Conservation (phyloP, 2,113 vertebrate genomes). For the Erythrolamprus reginae region DNA sequence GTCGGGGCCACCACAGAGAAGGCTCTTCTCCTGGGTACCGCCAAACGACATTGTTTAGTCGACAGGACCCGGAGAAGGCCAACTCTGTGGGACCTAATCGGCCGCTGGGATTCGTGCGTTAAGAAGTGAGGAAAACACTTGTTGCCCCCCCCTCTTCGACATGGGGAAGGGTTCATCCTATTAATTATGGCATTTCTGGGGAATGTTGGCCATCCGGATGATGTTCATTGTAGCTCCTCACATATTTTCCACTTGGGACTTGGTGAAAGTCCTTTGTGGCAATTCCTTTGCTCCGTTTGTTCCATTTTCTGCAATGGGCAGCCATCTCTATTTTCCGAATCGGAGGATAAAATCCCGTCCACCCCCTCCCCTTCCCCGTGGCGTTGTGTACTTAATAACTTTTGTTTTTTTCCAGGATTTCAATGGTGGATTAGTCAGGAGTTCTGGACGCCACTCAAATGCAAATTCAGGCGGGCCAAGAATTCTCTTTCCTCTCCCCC, state of each 20-base stretch:
- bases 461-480: slow-evolving; percentile 42
- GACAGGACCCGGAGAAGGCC: too few relatives aligned
- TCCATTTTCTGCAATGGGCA: accelerated
- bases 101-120: too few relatives aligned
- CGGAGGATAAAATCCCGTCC: neutral
- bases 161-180: neutral
- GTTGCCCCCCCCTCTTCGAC: neutral
- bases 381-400: neutral
- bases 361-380: neutral
- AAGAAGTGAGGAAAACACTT: neutral
- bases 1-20: too few relatives aligned
- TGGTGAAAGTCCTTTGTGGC: neutral
- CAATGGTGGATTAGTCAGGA: slow-evolving; percentile 30
- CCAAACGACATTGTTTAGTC: too few relatives aligned
- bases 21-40: too few relatives aligned
- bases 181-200: neutral
- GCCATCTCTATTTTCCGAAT: too few relatives aligned
- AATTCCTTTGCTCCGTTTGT: neutral
- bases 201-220: neutral
- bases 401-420: neutral
- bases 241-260: neutral
- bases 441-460: slow-evolving; percentile 41
- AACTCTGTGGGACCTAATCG: too few relatives aligned
- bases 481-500: neutral
- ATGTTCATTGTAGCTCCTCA: neutral